Evolutionary conservation across 2,888 invertebrate species (phyloP).

Genomic region (Drosophila percnosoma): DNA sequence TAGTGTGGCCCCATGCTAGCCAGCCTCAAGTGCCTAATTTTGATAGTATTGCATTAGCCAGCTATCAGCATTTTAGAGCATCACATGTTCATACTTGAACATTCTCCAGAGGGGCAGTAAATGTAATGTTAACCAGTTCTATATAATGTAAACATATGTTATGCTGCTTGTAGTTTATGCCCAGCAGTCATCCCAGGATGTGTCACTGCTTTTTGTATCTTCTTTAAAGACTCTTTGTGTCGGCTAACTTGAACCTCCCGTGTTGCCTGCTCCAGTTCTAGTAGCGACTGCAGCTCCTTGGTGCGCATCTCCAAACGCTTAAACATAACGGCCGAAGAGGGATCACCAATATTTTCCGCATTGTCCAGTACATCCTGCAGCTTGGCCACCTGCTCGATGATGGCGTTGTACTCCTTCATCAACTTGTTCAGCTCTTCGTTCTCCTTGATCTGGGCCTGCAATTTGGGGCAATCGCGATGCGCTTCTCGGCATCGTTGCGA

Average conservation of each 20-base stretch:
- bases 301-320: conserved; percentile 90
- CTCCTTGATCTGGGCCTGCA: conserved; percentile 94
- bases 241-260: conserved; percentile 90
- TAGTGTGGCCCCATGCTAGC: no score
- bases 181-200: no score
- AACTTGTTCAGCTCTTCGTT: conserved; percentile 96
- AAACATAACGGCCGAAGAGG: conserved; percentile 87
- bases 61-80: no score
- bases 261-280: conserved; percentile 91
- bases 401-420: conserved; percentile 96
- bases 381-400: conserved; percentile 93
- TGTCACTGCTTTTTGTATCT: conserved; percentile 90
- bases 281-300: conserved; percentile 86
- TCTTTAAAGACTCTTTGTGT: conserved; percentile 90
- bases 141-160: no score
- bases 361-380: conserved; percentile 90
- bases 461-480: conserved; percentile 88
- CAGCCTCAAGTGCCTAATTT: no score
- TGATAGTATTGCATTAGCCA: no score
- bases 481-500: conserved; percentile 90
- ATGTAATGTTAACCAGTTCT: no score
- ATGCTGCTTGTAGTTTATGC: no score
- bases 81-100: no score
- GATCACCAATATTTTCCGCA: conserved; percentile 91
- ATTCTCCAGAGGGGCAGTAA: no score